Evolutionary conservation across 2,888 invertebrate species (phyloP), one percentile per base, ranked within the genome.

Genomic region (Cheilosia vulpina): DNA sequence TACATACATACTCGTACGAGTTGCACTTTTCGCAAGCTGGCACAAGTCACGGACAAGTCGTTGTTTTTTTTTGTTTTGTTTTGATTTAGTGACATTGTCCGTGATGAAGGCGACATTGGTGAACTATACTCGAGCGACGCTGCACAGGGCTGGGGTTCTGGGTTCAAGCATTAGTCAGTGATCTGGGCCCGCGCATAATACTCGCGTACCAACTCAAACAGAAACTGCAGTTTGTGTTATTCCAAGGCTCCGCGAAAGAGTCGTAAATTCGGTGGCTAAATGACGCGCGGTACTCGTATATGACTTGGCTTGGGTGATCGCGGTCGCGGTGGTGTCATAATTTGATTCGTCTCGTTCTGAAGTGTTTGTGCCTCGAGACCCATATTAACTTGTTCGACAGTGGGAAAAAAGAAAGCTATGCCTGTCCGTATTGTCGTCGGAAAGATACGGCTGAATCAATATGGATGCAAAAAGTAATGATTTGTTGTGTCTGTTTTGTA

Each of bases 401-500:
- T 72, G 47, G 63, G 45, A 66, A 53, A 66, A 77, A 81, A 76
- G 57, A 72, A 79, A 84, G 80, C 79, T 78, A 87, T 87, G 85
- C 82, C 85, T 83, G 76, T 79, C 82, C 66, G 85, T 45, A 65
- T 75, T 68, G 75, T 71, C 55, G 77, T 65, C 66, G 73, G 50
- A 71, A 66, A 73, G 76, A 87, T 73, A 78, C 69, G 55, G 68
- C 85, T 81, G 79, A 80, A 83, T 87, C 88, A 90, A 89, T 88
- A 91, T 91, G 91, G 91, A 91, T 91, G 90, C 90, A 88, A 91
- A 91, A 91, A 91, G 91, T 91, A 91, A 91, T 89, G 84, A 89
- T 88, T 85, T 81, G 81, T 85, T 85, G 81, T 81, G 85, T 85
- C 85, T 81, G 72, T 75, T 38, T 71, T 79, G 24, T 66, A 41